A percentile compares a stretch with the other conserved stretches of the same genome.
Evolutionary conservation across 2,113 vertebrate species (phyloP).

Genomic region (Podocnemis expansa): DNA sequence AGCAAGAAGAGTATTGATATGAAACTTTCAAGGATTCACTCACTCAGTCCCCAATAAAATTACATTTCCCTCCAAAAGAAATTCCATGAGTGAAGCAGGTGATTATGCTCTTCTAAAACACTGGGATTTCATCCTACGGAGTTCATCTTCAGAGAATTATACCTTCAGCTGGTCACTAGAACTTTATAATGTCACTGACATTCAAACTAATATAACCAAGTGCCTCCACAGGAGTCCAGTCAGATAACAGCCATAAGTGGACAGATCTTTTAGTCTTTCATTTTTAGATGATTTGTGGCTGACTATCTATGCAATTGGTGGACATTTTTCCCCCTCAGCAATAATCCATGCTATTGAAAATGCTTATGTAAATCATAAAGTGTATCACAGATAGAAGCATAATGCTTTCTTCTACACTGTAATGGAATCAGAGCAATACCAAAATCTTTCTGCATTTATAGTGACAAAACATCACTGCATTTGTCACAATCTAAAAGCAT

Average conservation of each 20-base stretch:
- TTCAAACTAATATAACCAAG: not conserved
- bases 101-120: not conserved
- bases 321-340: not conserved
- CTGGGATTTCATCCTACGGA: not conserved
- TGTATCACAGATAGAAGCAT: not conserved
- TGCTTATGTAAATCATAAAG: not conserved
- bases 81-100: not conserved
- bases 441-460: too few relatives aligned
- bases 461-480: too few relatives aligned
- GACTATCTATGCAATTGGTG: not conserved
- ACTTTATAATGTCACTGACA: not conserved
- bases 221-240: not conserved
- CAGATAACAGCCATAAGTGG: not conserved
- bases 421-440: not conserved
- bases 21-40: not conserved
- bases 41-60: not conserved
- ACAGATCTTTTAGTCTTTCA: not conserved
- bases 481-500: too few relatives aligned
- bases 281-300: not conserved
- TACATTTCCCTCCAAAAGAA: not conserved
- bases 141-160: not conserved
- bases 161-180: not conserved
- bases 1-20: not conserved
- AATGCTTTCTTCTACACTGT: not conserved
- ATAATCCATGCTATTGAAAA: not conserved